These are phyloP conservation scores for Drosophila watanabei DNA, from an alignment of 1,140 invertebrate genomes.

Conservation along the genomic window DNA sequence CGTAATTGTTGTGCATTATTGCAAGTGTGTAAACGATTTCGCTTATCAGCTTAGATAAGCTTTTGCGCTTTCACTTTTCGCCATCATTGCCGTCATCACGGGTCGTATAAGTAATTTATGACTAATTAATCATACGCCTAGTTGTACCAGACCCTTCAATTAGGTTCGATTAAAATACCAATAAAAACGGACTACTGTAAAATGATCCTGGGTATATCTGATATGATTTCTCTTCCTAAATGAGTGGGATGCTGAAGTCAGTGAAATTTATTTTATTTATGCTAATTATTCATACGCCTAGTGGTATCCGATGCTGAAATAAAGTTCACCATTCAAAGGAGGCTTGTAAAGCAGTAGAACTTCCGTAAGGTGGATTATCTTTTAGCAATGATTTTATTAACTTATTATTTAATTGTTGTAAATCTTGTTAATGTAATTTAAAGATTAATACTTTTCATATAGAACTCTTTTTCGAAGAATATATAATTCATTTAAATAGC, in stretches of 20 bases:
- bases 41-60: constrained; percentile 50
- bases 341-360: not conserved
- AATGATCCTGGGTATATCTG: not conserved
- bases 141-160: not conserved
- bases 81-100: constrained; percentile 37
- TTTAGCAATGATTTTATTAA: not conserved
- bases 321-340: not conserved
- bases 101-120: constrained; percentile 63
- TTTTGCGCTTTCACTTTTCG: constrained; percentile 48
- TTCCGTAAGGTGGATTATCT: not conserved
- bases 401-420: not conserved
- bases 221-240: no score
- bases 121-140: constrained; percentile 55
- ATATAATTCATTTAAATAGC: no score
- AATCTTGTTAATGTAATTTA: no score
- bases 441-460: no score
- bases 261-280: constrained; percentile 1
- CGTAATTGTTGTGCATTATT: constrained; percentile 46
- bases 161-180: not conserved
- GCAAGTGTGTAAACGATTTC: constrained; percentile 9
- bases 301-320: not conserved
- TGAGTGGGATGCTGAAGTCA: not conserved
- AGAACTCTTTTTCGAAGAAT: no score
- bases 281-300: constrained; percentile 9
- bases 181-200: not conserved